Evolutionary conservation across 2,113 vertebrate species (phyloP).

Genomic region (Danionella cerebrum): DNA sequence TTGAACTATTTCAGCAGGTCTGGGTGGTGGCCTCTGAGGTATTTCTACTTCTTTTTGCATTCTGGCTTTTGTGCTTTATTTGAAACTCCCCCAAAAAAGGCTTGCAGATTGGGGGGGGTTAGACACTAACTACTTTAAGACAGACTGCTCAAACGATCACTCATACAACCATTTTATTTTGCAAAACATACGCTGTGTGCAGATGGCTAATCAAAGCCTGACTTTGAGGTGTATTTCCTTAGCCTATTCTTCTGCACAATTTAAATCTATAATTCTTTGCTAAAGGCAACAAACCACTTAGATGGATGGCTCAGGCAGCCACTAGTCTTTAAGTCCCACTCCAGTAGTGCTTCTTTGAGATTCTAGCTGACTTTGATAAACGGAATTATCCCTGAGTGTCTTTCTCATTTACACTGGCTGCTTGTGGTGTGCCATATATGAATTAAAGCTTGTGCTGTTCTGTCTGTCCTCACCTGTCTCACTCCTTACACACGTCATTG

Average conservation of each 20-base stretch:
- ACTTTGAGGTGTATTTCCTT: background rate
- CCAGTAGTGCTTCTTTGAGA: constrained; percentile 10
- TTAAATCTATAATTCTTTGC: background rate
- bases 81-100: background rate
- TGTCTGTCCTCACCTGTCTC: constrained; percentile 9
- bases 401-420: constrained; percentile 30
- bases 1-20: no score
- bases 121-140: background rate
- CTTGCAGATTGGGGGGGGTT: background rate
- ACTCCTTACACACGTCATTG: background rate
- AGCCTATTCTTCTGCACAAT: background rate
- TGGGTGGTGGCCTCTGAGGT: no score
- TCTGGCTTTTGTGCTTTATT: background rate
- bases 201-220: background rate
- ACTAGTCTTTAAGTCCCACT: constrained; percentile 7
- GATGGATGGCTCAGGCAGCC: background rate
- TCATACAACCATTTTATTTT: background rate
- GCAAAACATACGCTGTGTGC: background rate
- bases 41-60: background rate
- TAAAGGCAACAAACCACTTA: constrained; percentile 16
- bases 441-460: constrained; percentile 26
- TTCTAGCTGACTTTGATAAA: constrained; percentile 30
- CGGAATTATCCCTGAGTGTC: constrained; percentile 30
- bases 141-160: no score
- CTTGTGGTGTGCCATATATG: constrained; percentile 25